Evolutionary conservation across 37 sponge, comb jelly and placozoan species (phyloP), one percentile per base, ranked within the genome.

Genomic region (Spongia lamella): DNA sequence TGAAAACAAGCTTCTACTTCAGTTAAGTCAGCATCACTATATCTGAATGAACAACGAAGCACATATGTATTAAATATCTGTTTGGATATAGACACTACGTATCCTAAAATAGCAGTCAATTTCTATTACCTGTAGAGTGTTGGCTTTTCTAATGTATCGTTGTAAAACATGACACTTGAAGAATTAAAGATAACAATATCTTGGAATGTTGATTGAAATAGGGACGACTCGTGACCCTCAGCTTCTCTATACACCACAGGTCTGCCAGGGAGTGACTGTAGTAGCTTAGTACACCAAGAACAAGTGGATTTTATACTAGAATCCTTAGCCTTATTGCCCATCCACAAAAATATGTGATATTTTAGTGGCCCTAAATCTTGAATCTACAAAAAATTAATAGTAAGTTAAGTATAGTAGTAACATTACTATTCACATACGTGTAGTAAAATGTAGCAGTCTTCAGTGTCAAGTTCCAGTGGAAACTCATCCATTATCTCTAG

Each of bases 271-370:
- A 82, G 53, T 34, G 72, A 67, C 34, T 66, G 30, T 15, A 73
- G 1, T 25, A 82, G 40, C 25, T 61, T 77, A 29, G 60, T 55
- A 22, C 70, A 69, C 56, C 69, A 56, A 27, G 63, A 53, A 77
- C 76, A 57, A 32, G 55, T 63, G 1, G 77, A 69, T 4, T 59
- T 40, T 1, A 70, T n/a, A 14, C 43, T 51, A 38, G 31, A 22
- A 24, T 61, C 64, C 27, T 63, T 76, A 16, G 66, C 77, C 14
- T 61, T 22, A 6, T 38, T 53, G 1, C 84, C 84, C 57, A 75
- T 51, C 84, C 84, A 84, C 39, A 71, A 38, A 31, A 61, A 76
- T n/a, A 84, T 56, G 29, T 76, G 71, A 32, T 84, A 63, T 35
- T 76, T 39, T 26, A 77, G 35, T 16, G 84, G 84, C 11, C 84